Evolutionary conservation across 37 sponge, comb jelly and placozoan species (phyloP).

Genomic region (Bolinopsis microptera): DNA sequence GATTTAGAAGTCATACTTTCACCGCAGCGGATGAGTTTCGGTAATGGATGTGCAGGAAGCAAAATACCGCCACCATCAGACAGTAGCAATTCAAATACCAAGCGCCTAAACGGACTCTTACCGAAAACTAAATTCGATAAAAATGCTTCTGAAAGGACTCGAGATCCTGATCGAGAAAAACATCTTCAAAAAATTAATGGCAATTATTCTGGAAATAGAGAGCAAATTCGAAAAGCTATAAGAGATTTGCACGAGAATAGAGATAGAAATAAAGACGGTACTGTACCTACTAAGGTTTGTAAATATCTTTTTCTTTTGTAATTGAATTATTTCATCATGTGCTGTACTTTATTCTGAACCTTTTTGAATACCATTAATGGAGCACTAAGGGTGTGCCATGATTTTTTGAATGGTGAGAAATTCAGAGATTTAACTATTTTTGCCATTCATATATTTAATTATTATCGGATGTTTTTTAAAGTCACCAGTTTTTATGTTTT

Average conservation of each 20-base stretch:
- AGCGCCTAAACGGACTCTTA: slow-evolving; percentile 55
- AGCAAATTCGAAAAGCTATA: slow-evolving; percentile 52
- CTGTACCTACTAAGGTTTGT: not conserved
- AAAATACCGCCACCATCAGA: not conserved
- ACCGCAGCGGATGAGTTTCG: slow-evolving; percentile 56
- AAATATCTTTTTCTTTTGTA: too few relatives aligned
- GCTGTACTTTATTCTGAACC: too few relatives aligned
- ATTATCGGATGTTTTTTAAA: too few relatives aligned
- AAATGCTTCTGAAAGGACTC: not conserved
- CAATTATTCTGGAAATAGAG: slow-evolving; percentile 26
- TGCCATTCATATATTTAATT: too few relatives aligned
- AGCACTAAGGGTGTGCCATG: too few relatives aligned
- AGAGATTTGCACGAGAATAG: slow-evolving; percentile 35
- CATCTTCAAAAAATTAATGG: slow-evolving; percentile 53
- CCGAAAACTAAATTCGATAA: slow-evolving; percentile 63
- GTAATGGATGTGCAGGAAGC: slow-evolving; percentile 57
- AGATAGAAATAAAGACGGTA: slow-evolving; percentile 9
- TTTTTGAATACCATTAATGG: too few relatives aligned
- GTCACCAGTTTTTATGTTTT: too few relatives aligned
- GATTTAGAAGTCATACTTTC: slow-evolving; percentile 45
- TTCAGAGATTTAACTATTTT: too few relatives aligned
- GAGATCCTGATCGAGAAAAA: slow-evolving; percentile 63
- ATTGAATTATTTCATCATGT: too few relatives aligned
- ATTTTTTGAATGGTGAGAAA: too few relatives aligned
- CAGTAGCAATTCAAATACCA: slow-evolving; percentile 18